Conservation (phyloP, 2,888 invertebrate species). For the Chrysodeixis includens region DNA sequence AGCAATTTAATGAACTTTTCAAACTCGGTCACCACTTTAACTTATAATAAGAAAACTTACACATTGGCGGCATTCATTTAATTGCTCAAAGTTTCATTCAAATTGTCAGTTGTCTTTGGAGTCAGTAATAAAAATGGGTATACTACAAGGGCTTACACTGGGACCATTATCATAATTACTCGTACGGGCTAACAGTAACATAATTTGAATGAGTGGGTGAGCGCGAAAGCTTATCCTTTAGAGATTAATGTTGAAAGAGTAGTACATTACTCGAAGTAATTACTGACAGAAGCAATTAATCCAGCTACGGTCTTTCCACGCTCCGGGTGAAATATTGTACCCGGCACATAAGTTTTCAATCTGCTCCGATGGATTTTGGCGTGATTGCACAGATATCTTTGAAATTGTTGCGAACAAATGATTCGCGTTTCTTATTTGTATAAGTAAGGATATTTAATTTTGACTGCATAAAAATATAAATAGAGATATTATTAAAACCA, state of each 20-base stretch:
- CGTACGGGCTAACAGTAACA: conserved; percentile 46
- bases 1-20: conserved; percentile 54
- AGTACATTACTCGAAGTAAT: conserved; percentile 65
- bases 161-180: conserved; percentile 56
- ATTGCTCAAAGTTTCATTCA: conserved; percentile 30
- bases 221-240: conserved; percentile 59
- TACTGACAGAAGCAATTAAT: conserved; percentile 66
- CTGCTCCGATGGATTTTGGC: conserved; percentile 42
- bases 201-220: conserved; percentile 58
- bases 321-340: conserved; percentile 51
- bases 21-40: conserved; percentile 51
- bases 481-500: background rate
- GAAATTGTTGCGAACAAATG: conserved; percentile 15
- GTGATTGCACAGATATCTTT: conserved; percentile 25
- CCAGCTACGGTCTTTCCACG: conserved; percentile 52
- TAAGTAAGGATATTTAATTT: background rate
- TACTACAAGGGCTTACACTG: conserved; percentile 40
- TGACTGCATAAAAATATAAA: background rate
- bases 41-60: conserved; percentile 60
- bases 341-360: conserved; percentile 53
- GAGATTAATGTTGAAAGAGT: conserved; percentile 66
- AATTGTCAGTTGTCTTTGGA: conserved; percentile 31
- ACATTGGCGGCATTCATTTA: conserved; percentile 40
- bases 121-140: conserved; percentile 30
- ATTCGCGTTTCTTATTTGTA: conserved; percentile 13